A percentile compares a stretch with the other conserved stretches of the same genome.
Conservation (phyloP, 2,797 vertebrate genomes). For the Hephaestus fuliginosus region DNA sequence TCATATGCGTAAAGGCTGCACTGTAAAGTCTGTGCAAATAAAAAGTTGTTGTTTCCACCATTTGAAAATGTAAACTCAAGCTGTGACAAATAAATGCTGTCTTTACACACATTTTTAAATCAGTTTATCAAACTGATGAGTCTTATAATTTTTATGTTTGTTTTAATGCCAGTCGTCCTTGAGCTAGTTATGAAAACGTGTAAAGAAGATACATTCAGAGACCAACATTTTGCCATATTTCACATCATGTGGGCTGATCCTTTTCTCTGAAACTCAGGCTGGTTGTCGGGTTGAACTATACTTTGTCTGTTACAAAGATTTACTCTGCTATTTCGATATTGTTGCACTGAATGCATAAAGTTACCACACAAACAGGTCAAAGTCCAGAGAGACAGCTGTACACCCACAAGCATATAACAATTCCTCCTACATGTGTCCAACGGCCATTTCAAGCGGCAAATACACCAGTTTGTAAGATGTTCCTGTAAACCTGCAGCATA, state of each 20-base stretch:
- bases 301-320: conserved; percentile 9
- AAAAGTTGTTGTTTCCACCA: neutral
- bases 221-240: neutral
- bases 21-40: neutral
- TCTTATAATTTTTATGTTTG: too few species aligned
- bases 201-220: neutral
- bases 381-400: conserved; percentile 11
- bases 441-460: conserved; percentile 22
- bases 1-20: neutral
- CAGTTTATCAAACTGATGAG: too few species aligned
- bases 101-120: too few species aligned
- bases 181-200: neutral
- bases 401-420: neutral
- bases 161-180: neutral
- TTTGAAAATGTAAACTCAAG: neutral
- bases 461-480: conserved; percentile 19
- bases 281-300: neutral
- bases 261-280: neutral
- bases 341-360: conserved; percentile 22
- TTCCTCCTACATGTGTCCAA: conserved; percentile 18
- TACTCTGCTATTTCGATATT: conserved; percentile 1
- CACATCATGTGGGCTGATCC: neutral
- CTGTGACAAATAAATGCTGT: neutral
- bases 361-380: conserved; percentile 18
- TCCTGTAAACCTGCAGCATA: conserved; percentile 32